Base-by-base conservation (phyloP, 2,888 invertebrate species). In the Cosmopolites sordidus region DNA sequence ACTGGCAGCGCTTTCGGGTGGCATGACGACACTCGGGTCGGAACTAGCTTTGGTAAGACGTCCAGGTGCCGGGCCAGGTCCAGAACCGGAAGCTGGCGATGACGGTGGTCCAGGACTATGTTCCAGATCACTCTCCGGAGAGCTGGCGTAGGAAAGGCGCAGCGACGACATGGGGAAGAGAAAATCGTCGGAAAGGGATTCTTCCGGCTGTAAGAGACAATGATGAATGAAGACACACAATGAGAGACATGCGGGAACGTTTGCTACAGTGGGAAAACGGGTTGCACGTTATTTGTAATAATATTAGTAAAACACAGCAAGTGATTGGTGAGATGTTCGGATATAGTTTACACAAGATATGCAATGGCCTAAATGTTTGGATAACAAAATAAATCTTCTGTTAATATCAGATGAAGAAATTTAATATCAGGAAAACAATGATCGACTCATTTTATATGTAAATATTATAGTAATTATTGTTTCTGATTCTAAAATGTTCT, bases 151-250 rank as follows among this genome's bases (percentile, higher is more conserved):
- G 71, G 95, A 95, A 64, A 95, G 81, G 72, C 94, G 87, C 74
- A 92, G 86, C 71, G 91, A 90, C 65, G 92, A 92, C 95, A 96
- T 95, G 72, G 96, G 96, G 83, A 97, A 97, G 73, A 97, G 86
- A 85, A 96, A 95, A 83, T 98, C 96, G 78, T 98, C 97, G 69
- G 94, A 93, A 74, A 96, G 82, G 74, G 92, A 91, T 78, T 96
- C 94, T 74, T 93, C 92, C 73, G 95, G 93, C 94, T 95, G 81
- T 73, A 77, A 72, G 46, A 49, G 55, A 60, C 45, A 46, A 48
- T 41, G 37, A 30, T 12, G 16, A 43, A 30, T 50, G 54, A 50
- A 29, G 4, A 46, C 48, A 50, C 17, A 29, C 37, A 54, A 33
- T 33, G 33, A 33, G 11, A 33, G 4, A n/a, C 33, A 33, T 33